These are phyloP conservation scores for Urocynchramus pylzowi DNA, from an alignment of 2,113 vertebrate genomes.

Conservation along the genomic window DNA sequence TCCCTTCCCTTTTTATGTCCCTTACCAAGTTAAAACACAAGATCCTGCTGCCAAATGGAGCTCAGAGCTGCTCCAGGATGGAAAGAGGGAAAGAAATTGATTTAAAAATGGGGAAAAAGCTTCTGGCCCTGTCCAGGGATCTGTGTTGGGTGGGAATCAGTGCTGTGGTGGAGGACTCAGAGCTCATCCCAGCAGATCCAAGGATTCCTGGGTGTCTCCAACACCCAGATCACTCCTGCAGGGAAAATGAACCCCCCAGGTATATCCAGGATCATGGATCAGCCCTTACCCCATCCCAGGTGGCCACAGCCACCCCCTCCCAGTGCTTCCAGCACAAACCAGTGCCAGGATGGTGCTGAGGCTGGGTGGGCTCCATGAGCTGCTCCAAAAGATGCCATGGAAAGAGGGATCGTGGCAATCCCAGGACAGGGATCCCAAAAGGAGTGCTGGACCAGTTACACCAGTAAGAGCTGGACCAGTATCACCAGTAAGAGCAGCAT, in stretches of 20 bases:
- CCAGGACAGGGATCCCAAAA: neutral
- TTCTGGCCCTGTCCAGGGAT: neutral
- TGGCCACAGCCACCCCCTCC: neutral
- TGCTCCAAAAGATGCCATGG: rapidly evolving
- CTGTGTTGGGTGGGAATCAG: neutral
- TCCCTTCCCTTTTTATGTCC: neutral
- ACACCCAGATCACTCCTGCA: rapidly evolving
- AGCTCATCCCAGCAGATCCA: rapidly evolving
- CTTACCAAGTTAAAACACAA: rapidly evolving
- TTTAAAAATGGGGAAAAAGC: neutral
- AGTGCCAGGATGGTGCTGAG: neutral
- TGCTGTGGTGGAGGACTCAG: rapidly evolving
- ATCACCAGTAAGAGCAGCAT: neutral
- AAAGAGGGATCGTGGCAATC: rapidly evolving
- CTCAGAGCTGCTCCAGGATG: neutral
- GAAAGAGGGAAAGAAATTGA: neutral
- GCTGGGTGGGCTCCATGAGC: neutral
- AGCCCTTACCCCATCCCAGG: no score
- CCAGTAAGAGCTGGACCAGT: neutral
- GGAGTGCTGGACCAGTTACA: neutral
- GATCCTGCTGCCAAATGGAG: rapidly evolving
- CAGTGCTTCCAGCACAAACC: neutral
- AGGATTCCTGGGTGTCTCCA: neutral
- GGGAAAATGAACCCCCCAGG: neutral
- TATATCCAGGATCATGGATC: neutral